Percentiles rank a stretch among this genome's conserved stretches.
phyloP scores from a whole-genome alignment of 2,113 vertebrate genomes.

The Penelope pileata region DNA sequence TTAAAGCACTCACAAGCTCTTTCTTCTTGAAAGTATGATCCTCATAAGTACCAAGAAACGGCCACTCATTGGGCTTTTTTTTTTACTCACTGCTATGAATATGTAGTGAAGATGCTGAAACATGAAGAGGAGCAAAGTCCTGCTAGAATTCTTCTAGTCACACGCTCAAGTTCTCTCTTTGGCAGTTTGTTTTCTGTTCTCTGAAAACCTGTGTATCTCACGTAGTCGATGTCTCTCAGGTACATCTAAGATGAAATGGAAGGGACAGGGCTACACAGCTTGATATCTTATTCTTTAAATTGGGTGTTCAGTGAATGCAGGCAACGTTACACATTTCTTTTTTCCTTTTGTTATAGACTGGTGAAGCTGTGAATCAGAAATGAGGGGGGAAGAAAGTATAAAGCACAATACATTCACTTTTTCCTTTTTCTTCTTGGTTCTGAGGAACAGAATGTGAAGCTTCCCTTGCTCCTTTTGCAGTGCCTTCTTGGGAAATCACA shows the following conservation, averaged over 20 bases:
- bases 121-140: neutral
- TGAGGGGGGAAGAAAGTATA: neutral
- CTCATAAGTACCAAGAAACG: neutral
- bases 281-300: neutral
- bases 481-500: neutral
- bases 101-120: neutral
- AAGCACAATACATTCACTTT: neutral
- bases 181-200: neutral
- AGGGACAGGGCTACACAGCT: neutral
- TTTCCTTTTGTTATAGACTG: neutral
- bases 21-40: neutral
- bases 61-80: neutral
- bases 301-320: neutral
- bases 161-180: neutral
- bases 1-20: neutral
- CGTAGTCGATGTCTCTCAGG: neutral
- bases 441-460: neutral
- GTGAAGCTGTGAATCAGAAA: neutral
- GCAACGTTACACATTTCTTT: neutral
- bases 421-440: neutral
- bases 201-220: neutral
- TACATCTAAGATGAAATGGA: neutral
- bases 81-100: neutral
- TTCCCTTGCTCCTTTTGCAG: neutral
- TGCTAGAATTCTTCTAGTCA: neutral